A percentile compares a stretch with the other conserved stretches of the same genome.
These are phyloP conservation scores for Poeciliopsis paucimaculata DNA, from an alignment of 2,797 vertebrate genomes.

Conservation along the genomic window DNA sequence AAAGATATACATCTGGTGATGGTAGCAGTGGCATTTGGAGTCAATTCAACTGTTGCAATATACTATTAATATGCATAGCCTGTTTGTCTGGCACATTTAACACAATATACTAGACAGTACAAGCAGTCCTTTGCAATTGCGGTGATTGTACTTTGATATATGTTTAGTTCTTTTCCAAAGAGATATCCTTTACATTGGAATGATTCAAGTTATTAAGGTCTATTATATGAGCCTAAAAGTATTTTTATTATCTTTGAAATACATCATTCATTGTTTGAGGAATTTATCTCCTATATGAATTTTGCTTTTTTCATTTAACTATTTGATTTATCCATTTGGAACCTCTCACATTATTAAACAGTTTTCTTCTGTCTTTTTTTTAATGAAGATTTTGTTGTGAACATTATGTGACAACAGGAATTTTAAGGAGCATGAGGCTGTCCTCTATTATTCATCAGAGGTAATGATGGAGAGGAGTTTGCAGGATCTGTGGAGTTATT, in stretches of 20 bases:
- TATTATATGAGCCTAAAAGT: too few species aligned
- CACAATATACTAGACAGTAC: not conserved
- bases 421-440: constrained; percentile 52
- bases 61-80: not conserved
- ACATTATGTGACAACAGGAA: constrained; percentile 45
- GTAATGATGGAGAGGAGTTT: constrained; percentile 76
- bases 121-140: not conserved
- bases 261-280: not conserved
- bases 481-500: constrained; percentile 77
- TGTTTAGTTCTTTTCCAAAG: too few species aligned
- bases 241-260: not conserved
- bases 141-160: not conserved
- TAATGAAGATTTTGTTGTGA: constrained; percentile 25
- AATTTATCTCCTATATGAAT: not conserved
- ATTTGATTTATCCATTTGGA: not conserved
- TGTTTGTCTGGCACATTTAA: not conserved
- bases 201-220: too few species aligned
- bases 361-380: constrained; percentile 8
- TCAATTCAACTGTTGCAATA: not conserved
- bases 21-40: not conserved
- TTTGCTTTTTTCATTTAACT: not conserved
- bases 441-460: constrained; percentile 80
- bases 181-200: too few species aligned
- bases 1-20: too few species aligned
- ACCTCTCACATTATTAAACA: not conserved